A percentile compares a stretch with the other conserved stretches of the same genome.
Evolutionary conservation across 2,888 invertebrate genomes (phyloP).

Genomic region (Lycia hirtaria): DNA sequence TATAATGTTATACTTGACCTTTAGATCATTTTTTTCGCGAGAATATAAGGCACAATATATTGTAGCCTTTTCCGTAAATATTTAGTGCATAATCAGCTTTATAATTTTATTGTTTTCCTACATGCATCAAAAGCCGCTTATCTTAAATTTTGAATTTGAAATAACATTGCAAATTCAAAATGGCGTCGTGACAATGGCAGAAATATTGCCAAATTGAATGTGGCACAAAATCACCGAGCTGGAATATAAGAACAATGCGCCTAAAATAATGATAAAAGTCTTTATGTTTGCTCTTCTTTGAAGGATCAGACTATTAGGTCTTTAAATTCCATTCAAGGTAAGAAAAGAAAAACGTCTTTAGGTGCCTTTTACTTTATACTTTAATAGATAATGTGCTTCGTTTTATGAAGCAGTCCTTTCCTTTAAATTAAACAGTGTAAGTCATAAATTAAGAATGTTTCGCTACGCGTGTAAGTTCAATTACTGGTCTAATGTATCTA

Average conservation of each 20-base stretch:
- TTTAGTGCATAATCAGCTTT: background rate
- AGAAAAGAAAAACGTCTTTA: background rate
- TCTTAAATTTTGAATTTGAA: conserved; percentile 16
- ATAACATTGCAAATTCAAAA: conserved; percentile 26
- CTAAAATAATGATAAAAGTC: conserved; percentile 7
- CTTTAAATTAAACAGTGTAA: too few relatives aligned
- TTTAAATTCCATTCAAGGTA: too few relatives aligned
- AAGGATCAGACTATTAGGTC: background rate
- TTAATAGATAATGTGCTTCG: too few relatives aligned
- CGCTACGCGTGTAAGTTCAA: too few relatives aligned
- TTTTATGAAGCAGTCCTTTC: too few relatives aligned
- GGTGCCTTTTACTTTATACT: background rate
- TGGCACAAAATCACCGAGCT: background rate
- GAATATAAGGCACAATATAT: too few relatives aligned
- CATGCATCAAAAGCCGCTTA: conserved; percentile 20
- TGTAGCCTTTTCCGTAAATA: background rate
- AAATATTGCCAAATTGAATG: conserved; percentile 19
- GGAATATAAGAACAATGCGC: background rate
- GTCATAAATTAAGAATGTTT: too few relatives aligned
- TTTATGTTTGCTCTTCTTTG: background rate
- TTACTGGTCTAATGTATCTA: too few relatives aligned
- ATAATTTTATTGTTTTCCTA: conserved; percentile 23
- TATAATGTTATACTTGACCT: too few relatives aligned
- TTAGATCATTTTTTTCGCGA: too few relatives aligned
- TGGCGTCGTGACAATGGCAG: conserved; percentile 12